Evolutionary conservation across 2,797 vertebrate species (phyloP), one percentile per base, ranked within the genome.

Genomic region (Amblyraja radiata): DNA sequence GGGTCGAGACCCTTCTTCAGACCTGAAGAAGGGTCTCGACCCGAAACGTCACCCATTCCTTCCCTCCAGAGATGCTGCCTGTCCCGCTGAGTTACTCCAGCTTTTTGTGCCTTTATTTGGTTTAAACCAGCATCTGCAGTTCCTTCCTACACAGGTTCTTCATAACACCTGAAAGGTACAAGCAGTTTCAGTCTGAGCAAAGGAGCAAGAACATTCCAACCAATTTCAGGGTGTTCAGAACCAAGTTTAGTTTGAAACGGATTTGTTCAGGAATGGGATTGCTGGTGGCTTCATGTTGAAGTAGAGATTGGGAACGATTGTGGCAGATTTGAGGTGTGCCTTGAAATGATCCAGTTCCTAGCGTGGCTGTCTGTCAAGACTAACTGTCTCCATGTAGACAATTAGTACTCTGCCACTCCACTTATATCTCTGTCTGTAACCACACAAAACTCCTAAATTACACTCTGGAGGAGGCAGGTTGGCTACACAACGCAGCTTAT

Each of bases 311-410:
- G 95, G 94, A 93, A 94, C 94, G 91, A 94, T 95, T 93, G 88
- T 95, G 94, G 93, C 94, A 94, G 94, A 93, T 94, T 95, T 91
- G 94, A 95, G 95, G 95, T 95, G 95, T 94, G 94, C 94, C 94
- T 94, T 94, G 93, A 93, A 93, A 93, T 93, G 94, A 95, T 94
- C 94, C 95, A 94, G 93, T 95, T 94, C 93, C 95, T 95, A 95
- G 95, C 94, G 94, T 0, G 94, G 61, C 63, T 68, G 84, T 68
- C 16, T 88, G 84, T 88, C 61, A 88, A 88, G 95, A 94, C 94
- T 23, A 79, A 71, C 95, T 95, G 95, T 94, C 95, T 95, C 95
- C 95, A 95, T 93, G 93, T 93, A 94, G 94, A 95, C 95, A 95
- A 95, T 94, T 95, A 94, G 94, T 93, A 94, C 95, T 88, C 14